Percentiles rank a stretch among this genome's conserved stretches.
Conservation (phyloP, 2,113 vertebrate genomes). For the Amia ocellicauda region DNA sequence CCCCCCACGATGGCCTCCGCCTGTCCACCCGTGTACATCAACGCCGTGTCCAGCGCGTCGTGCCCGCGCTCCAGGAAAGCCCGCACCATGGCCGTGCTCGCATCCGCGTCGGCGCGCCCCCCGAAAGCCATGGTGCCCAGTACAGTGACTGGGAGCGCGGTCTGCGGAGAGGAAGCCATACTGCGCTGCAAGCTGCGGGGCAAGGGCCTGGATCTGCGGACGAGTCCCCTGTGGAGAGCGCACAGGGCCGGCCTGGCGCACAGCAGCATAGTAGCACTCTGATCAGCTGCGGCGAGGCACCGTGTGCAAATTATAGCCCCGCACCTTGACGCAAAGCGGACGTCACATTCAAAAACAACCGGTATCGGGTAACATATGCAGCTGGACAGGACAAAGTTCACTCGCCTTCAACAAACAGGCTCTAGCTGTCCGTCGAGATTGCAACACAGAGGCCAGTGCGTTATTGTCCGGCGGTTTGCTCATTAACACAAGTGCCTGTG, state of each 20-base stretch:
- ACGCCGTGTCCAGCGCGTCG: slow-evolving; percentile 76
- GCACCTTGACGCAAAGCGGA: background rate
- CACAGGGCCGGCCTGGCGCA: slow-evolving; percentile 10
- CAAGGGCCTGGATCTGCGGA: background rate
- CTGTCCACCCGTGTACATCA: slow-evolving; percentile 80
- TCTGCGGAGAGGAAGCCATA: slow-evolving; percentile 49
- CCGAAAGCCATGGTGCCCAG: slow-evolving; percentile 88
- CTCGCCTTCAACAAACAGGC: background rate
- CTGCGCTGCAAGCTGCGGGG: slow-evolving; percentile 16
- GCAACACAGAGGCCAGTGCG: no score
- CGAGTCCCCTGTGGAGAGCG: background rate
- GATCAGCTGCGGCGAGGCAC: slow-evolving; percentile 33
- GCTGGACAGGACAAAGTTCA: slow-evolving; percentile 29
- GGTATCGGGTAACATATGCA: slow-evolving; percentile 15
- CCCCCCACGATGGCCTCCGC: slow-evolving; percentile 77
- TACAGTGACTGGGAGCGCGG: slow-evolving; percentile 57
- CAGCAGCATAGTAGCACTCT: slow-evolving; percentile 40
- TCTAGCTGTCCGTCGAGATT: no score
- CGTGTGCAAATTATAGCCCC: slow-evolving; percentile 37
- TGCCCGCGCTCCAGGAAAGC: slow-evolving; percentile 70
- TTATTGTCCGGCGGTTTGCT: no score
- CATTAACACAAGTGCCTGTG: no score
- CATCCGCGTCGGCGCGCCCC: slow-evolving; percentile 62
- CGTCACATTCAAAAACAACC: background rate
- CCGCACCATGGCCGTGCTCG: slow-evolving; percentile 65